phyloP scores from a whole-genome alignment of 2,888 invertebrate species.

The Encarsia formosa region DNA sequence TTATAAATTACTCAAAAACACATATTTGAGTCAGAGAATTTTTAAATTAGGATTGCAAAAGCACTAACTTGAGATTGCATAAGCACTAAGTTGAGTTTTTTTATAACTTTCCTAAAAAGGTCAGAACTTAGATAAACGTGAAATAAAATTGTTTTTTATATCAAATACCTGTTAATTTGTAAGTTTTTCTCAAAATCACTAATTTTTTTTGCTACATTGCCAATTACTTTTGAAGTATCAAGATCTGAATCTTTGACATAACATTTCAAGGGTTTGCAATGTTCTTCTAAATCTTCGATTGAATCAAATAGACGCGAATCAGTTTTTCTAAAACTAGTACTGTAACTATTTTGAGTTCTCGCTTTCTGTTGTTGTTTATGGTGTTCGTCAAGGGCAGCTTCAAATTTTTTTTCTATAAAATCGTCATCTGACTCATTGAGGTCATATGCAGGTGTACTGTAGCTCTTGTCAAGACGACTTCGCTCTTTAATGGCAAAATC shows the following conservation, averaged over 20 bases:
- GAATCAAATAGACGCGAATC: constrained; percentile 30
- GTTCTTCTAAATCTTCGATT: constrained; percentile 28
- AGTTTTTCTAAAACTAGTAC: constrained; percentile 39
- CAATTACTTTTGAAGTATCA: constrained; percentile 17
- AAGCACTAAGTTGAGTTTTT: no score
- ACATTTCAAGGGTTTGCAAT: constrained; percentile 17
- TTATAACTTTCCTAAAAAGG: no score
- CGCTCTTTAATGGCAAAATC: constrained; percentile 34
- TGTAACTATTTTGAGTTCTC: not conserved
- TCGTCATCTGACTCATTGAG: constrained; percentile 49
- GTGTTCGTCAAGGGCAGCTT: constrained; percentile 22
- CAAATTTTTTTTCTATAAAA: constrained; percentile 26
- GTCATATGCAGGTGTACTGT: constrained; percentile 80
- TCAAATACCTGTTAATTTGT: constrained; percentile 16
- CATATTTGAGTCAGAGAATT: no score
- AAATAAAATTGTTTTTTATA: no score
- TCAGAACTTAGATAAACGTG: no score
- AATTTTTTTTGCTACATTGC: constrained; percentile 35
- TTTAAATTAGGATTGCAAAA: no score
- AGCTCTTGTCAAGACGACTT: constrained; percentile 71
- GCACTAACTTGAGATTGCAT: no score
- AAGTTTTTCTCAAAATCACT: constrained; percentile 33
- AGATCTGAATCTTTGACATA: constrained; percentile 18
- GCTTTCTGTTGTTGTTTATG: constrained; percentile 14
- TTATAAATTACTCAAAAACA: no score